Evolutionary conservation across 2,888 invertebrate species (phyloP), one percentile per base, ranked within the genome.

Genomic region (Agonopterix subpropinquella): DNA sequence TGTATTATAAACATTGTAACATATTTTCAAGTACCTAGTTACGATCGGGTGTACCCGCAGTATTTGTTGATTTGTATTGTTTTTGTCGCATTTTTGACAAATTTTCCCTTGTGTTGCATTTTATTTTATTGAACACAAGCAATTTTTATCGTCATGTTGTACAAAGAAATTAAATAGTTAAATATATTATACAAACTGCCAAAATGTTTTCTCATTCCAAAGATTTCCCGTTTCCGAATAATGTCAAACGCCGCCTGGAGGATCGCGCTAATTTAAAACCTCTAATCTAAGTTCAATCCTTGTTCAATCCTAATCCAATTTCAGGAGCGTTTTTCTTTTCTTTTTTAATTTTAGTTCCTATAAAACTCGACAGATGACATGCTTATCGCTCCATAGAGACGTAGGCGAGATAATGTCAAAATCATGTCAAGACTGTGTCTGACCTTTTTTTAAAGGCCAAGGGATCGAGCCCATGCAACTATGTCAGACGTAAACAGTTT

Each of bases 161-260:
- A 84, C 79, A 84, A 83, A 83, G 58, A 73, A 77, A 80, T 78
- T 78, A 80, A 80, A 77, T 77, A 83, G 75, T 78, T 75, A 79
- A 81, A 80, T 79, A 79, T 80, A 82, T 81, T 81, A 83, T 82
- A 85, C 82, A 82, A 80, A 85, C 87, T 85, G 86, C 86, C 84
- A 75, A 76, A 68, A 53, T 41, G 49, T 56, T 53, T 50, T 68
- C 65, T 70, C 61, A 64, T 63, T 49, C 4, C 28, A 28, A 7
- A 28, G 44, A 44, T 18, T 28, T 5, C 10, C n/a, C 8, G 36
- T 37, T 0, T 37, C 37, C 37, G 10, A 10, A n/a, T 37, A 37
- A 37, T 37, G 37, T 37, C 5, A 18, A 18, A 18, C n/a, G 10
- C 39, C n/a, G 10, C 39, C 39, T n/a, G 5, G 39, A n/a, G 37